Evolutionary conservation across 2,113 vertebrate genomes (phyloP), one percentile per base, ranked within the genome.

Genomic region (Hyperopisus bebe): DNA sequence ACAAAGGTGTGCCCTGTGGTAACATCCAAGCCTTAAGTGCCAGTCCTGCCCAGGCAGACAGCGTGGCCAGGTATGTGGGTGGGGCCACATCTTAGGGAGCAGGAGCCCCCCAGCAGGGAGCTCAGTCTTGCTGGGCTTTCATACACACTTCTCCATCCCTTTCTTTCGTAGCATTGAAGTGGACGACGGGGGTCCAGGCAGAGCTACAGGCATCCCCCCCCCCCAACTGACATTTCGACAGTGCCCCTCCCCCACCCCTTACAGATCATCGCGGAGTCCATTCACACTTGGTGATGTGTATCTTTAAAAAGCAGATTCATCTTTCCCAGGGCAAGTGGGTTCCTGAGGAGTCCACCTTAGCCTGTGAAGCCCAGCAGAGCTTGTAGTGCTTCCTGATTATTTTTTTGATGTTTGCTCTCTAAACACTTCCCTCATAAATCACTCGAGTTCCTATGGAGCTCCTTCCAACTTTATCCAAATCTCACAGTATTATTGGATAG

Each of bases 61-160:
- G 92, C 92, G 90, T 92, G 90, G 90, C 44, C 15, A 70, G 88
- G 89, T 88, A 50, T 17, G n/a, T n/a, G 27, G 62, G 88, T 31
- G 88, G 58, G 47, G 62, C 9, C 46, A 47, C 1, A 91, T 91
- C 89, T 90, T 92, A 90, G 91, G 88, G 70, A 85, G 42, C 2
- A 6, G 35, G 74, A 1, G 24, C 3, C 24, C 11, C 83, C 83
- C 89, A 89, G 90, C 31, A 84, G 13, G 13, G 24, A n/a, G 42
- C n/a, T 42, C 46, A 3, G 44, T 10, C 46, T 85, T 46, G 13
- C 88, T 88, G 83, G 90, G 89, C 21, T 21, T 86, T 92, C 91
- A 87, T 3, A 86, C 83, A 1, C 21, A n/a, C 44, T 58, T 77
- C 74, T 27, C 2, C 74, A 42, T 42, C 74, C 17, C 74, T 19